A percentile compares a stretch with the other conserved stretches of the same genome.
Evolutionary conservation across 2,113 vertebrate genomes (phyloP).

Genomic region (Theristicus caerulescens): DNA sequence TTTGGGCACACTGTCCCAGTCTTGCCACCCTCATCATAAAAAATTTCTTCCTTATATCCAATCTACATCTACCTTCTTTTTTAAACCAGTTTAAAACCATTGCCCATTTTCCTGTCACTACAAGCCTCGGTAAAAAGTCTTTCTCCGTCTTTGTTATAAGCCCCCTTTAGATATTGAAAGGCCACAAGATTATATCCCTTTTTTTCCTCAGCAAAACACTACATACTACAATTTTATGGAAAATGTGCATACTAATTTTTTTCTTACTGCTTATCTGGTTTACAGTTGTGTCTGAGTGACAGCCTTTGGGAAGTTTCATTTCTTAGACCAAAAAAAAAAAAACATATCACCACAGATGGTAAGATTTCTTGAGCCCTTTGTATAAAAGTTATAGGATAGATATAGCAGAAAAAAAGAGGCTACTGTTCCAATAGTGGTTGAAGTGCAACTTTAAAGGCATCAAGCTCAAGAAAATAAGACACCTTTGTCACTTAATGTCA

Average conservation of each 20-base stretch:
- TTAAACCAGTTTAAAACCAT: background rate
- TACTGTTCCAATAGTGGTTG: background rate
- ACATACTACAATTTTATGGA: background rate
- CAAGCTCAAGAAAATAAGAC: background rate
- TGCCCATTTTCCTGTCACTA: background rate
- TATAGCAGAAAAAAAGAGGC: background rate
- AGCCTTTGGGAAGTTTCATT: background rate
- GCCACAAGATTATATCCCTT: rapidly evolving
- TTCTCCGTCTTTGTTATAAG: background rate
- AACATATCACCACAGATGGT: background rate
- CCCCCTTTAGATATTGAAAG: background rate
- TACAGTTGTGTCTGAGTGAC: background rate
- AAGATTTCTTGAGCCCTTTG: background rate
- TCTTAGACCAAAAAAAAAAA: background rate
- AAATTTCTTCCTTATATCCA: background rate
- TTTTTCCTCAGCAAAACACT: background rate
- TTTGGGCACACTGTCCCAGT: background rate
- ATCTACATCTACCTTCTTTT: background rate
- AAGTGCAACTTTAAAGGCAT: slow-evolving; percentile 18
- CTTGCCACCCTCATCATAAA: rapidly evolving
- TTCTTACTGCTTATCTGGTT: background rate
- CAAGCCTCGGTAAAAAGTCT: background rate
- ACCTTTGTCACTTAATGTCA: background rate
- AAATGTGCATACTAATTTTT: background rate
- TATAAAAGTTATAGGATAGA: background rate